Conservation (phyloP, 2,113 vertebrate species). For the Lasiurus cinereus region DNA sequence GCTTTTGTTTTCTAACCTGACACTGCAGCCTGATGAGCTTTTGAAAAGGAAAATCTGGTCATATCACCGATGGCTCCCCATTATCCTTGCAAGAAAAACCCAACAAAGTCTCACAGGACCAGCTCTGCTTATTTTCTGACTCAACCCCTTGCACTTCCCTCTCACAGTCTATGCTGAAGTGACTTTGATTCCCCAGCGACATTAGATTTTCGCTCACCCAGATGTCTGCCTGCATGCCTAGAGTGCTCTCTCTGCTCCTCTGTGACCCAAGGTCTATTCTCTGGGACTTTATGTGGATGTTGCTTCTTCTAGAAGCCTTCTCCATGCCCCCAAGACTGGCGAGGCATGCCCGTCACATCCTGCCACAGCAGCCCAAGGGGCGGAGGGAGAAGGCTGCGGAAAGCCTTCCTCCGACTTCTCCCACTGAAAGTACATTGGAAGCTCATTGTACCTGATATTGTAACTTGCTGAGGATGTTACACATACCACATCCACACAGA, state of each 20-base stretch:
- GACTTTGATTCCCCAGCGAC: neutral
- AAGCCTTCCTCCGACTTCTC: neutral
- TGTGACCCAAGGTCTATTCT: neutral
- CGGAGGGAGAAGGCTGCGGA: neutral
- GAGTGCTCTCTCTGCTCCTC: neutral
- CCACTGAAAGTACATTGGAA: neutral
- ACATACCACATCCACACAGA: neutral
- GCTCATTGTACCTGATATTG: no score
- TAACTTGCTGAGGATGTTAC: neutral
- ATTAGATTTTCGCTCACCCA: neutral
- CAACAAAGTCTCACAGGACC: no score
- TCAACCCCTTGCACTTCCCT: neutral
- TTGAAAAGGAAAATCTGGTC: neutral
- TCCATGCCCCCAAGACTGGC: neutral
- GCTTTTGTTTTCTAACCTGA: neutral
- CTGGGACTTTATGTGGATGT: neutral
- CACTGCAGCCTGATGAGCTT: neutral
- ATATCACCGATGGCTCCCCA: neutral
- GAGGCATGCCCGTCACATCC: neutral
- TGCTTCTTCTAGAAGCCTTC: neutral
- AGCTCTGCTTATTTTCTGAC: neutral
- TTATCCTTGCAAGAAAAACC: neutral
- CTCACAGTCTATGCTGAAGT: neutral
- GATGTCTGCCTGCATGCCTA: neutral
- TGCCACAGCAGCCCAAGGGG: no score